These are phyloP conservation scores for Caenorhabditis uteleia DNA, from an alignment of 2,888 invertebrate species.

Conservation along the genomic window DNA sequence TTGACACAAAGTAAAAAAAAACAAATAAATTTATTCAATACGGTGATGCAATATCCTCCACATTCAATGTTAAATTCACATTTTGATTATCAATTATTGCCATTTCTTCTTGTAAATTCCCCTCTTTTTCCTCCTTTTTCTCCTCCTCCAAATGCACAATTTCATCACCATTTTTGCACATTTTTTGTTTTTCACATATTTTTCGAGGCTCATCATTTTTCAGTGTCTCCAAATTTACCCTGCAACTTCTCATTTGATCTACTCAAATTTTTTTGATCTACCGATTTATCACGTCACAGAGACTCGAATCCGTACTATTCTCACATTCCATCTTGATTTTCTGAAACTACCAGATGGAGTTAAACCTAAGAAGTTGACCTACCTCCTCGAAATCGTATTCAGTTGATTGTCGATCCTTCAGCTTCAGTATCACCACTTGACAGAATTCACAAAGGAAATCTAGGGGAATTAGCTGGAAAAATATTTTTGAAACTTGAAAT, in stretches of 20 bases:
- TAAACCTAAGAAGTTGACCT: background rate
- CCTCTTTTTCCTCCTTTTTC: too few species aligned
- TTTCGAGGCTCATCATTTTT: conserved; percentile 20
- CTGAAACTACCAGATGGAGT: conserved; percentile 6
- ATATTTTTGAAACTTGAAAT: background rate
- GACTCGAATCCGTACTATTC: conserved; percentile 14
- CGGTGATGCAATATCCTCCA: conserved; percentile 10
- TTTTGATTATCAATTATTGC: conserved; percentile 6
- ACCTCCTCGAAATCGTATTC: conserved; percentile 38
- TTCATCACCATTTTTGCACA: conserved; percentile 20
- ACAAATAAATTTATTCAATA: too few species aligned
- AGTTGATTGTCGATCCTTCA: conserved; percentile 31
- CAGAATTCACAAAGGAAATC: conserved; percentile 46
- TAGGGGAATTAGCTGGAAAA: conserved; percentile 32
- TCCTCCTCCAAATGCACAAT: background rate
- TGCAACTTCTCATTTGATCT: background rate
- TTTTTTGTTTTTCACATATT: conserved; percentile 28
- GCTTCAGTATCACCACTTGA: conserved; percentile 33
- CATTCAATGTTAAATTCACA: conserved; percentile 19
- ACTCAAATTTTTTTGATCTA: background rate
- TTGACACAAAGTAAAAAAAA: too few species aligned
- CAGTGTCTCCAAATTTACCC: conserved; percentile 33
- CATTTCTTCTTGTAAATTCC: background rate
- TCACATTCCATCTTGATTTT: conserved; percentile 27
- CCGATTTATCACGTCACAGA: conserved; percentile 30